phyloP scores from a whole-genome alignment of 2,888 invertebrate genomes.

The Diaprepes abbreviatus region DNA sequence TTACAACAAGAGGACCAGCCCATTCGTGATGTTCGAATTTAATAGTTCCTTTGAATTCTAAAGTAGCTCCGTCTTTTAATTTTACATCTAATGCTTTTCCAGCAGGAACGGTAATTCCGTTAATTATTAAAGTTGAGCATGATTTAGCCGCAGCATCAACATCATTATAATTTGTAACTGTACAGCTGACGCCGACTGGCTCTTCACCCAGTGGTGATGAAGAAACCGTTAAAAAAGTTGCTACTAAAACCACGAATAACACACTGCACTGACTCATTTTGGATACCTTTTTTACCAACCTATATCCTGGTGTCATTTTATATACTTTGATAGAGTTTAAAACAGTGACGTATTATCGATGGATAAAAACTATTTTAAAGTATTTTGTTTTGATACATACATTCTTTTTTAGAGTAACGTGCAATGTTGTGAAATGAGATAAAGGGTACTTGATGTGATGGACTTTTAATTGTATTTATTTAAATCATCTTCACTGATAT shows the following conservation, averaged over 20 bases:
- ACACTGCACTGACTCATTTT: not conserved
- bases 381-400: too few species aligned
- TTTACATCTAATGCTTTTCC: slow-evolving; percentile 19
- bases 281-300: too few species aligned
- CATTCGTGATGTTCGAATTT: slow-evolving; percentile 21
- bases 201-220: not conserved
- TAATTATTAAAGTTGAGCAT: slow-evolving; percentile 7
- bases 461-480: too few species aligned
- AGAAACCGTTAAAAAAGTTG: not conserved
- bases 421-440: too few species aligned
- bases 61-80: slow-evolving; percentile 10
- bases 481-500: too few species aligned
- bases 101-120: slow-evolving; percentile 25
- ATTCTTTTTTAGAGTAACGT: too few species aligned
- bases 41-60: slow-evolving; percentile 14
- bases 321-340: too few species aligned
- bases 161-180: slow-evolving; percentile 7
- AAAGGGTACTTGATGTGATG: too few species aligned
- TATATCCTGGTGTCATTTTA: too few species aligned
- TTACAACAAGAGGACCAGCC: slow-evolving; percentile 22
- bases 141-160: slow-evolving; percentile 7
- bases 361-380: too few species aligned
- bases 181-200: slow-evolving; percentile 5
- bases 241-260: not conserved
- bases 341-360: too few species aligned